phyloP scores from a whole-genome alignment of 2,888 invertebrate species.

The Heliconius cydno region DNA sequence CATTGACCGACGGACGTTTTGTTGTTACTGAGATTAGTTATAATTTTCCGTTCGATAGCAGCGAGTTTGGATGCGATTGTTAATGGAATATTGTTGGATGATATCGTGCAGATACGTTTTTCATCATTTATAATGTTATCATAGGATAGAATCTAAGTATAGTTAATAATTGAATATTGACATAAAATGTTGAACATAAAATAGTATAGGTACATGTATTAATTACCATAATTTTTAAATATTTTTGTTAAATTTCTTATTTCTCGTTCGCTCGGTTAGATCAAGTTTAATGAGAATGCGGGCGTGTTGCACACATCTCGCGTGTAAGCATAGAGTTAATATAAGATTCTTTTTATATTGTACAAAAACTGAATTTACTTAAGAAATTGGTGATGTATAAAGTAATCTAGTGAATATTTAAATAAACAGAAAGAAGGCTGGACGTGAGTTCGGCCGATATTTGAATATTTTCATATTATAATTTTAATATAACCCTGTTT shows the following conservation, averaged over 20 bases:
- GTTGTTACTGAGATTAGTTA: constrained; percentile 79
- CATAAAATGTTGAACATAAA: constrained; percentile 83
- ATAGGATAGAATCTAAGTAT: constrained; percentile 78
- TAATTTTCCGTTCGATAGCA: constrained; percentile 69
- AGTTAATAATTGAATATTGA: constrained; percentile 81
- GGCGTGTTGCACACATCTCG: constrained; percentile 74
- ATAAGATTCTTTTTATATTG: constrained; percentile 84
- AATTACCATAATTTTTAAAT: constrained; percentile 80
- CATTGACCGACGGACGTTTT: constrained; percentile 71
- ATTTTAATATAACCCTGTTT: constrained; percentile 84
- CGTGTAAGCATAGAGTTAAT: constrained; percentile 72
- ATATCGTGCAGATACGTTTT: constrained; percentile 76
- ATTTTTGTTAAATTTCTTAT: constrained; percentile 80
- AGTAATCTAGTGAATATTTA: constrained; percentile 83
- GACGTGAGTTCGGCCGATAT: constrained; percentile 79
- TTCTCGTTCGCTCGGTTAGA: constrained; percentile 77
- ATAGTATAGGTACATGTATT: constrained; percentile 81
- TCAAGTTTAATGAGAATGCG: constrained; percentile 71
- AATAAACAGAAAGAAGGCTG: constrained; percentile 82
- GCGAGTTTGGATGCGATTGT: constrained; percentile 71
- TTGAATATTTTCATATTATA: constrained; percentile 84
- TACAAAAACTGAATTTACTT: constrained; percentile 83
- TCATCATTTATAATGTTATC: constrained; percentile 80
- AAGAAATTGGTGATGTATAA: constrained; percentile 84
- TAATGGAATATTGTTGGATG: constrained; percentile 81